These are phyloP conservation scores for Yponomeuta evonymella DNA, from an alignment of 2,888 invertebrate species.

Conservation along the genomic window DNA sequence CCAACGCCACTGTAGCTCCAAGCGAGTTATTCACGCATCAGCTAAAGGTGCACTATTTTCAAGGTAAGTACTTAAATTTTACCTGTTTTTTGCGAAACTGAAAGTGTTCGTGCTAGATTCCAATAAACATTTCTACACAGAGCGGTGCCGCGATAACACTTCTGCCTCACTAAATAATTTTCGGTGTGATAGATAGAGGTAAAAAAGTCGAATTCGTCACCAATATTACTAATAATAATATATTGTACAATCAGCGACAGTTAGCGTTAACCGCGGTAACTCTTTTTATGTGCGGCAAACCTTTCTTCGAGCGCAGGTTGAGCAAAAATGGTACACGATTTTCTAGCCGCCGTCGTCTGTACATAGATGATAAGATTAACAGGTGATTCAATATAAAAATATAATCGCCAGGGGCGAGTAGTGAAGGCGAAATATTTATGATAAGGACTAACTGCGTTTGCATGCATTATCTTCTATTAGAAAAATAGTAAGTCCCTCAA, in stretches of 20 bases:
- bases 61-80: constrained; percentile 2
- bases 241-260: not conserved
- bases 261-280: not conserved
- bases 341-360: not conserved
- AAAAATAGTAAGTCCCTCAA: no score
- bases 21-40: not conserved
- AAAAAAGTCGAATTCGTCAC: not conserved
- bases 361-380: constrained; percentile 5
- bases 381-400: not conserved
- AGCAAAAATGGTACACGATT: no score
- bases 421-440: not conserved
- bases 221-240: not conserved
- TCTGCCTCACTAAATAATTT: no score
- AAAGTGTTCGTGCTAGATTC: no score
- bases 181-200: not conserved
- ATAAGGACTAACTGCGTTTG: not conserved
- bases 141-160: no score
- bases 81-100: not conserved
- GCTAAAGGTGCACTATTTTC: constrained; percentile 11
- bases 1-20: not conserved
- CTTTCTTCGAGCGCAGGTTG: no score
- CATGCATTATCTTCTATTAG: no score
- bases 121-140: no score
- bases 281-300: no score
- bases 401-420: not conserved